phyloP scores from a whole-genome alignment of 2,797 vertebrate genomes.

The Cercopithecus mitis region DNA sequence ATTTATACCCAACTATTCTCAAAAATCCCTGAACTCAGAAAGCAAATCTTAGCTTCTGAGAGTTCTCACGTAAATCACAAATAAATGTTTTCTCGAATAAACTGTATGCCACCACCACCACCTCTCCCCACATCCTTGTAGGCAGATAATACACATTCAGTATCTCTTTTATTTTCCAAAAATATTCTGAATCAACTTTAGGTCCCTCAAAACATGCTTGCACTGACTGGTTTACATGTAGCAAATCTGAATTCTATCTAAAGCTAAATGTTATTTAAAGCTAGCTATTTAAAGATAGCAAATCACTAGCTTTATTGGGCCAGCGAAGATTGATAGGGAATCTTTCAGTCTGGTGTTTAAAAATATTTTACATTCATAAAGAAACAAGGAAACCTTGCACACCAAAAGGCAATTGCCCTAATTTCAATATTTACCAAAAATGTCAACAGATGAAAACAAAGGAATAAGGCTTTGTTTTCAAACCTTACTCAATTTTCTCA shows the following conservation, averaged over 20 bases:
- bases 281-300: not conserved
- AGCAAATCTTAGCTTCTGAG: not conserved
- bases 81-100: not conserved
- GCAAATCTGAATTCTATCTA: not conserved
- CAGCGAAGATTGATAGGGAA: not conserved
- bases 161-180: not conserved
- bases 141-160: not conserved
- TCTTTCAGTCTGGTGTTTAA: not conserved
- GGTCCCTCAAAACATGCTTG: not conserved
- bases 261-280: not conserved
- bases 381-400: not conserved
- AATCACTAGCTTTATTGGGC: not conserved
- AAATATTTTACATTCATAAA: not conserved
- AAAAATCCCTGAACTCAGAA: not conserved
- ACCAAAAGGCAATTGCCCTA: not conserved
- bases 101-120: not conserved
- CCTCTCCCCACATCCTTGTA: not conserved
- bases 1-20: not conserved
- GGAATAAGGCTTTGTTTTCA: not conserved
- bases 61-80: not conserved
- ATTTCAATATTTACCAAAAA: not conserved
- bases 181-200: not conserved
- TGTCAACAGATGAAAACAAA: constrained; percentile 8
- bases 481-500: not conserved
- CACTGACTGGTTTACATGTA: not conserved